Evolutionary conservation across 2,888 invertebrate species (phyloP).

Genomic region (Drosophila mimetica): DNA sequence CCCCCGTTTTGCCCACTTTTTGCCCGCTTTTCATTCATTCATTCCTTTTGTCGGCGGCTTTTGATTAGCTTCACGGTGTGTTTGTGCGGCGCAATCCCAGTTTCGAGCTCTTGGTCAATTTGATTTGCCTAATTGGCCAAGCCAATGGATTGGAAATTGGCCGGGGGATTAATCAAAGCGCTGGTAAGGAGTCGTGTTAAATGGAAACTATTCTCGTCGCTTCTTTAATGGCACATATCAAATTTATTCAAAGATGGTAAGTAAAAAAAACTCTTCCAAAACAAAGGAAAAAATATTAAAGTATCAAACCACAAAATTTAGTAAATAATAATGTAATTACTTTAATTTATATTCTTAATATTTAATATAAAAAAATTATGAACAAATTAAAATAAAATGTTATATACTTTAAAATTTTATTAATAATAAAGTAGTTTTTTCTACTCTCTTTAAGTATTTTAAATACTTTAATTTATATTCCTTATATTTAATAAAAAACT

Average conservation of each 20-base stretch:
- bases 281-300: no score
- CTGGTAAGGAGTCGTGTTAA: neutral
- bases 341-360: no score
- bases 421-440: no score
- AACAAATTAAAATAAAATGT: no score
- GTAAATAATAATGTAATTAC: no score
- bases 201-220: neutral
- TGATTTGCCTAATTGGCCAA: constrained; percentile 44
- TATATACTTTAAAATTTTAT: no score
- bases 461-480: no score
- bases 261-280: no score
- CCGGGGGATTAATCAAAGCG: constrained; percentile 13
- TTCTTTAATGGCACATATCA: neutral
- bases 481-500: no score
- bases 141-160: constrained; percentile 16
- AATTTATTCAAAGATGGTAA: neutral
- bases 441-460: no score
- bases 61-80: constrained; percentile 35
- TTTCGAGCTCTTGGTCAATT: constrained; percentile 36
- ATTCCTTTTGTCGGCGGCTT: constrained; percentile 28
- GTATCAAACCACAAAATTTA: no score
- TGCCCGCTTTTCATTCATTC: constrained; percentile 1
- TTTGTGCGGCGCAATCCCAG: constrained; percentile 20
- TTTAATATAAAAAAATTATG: no score
- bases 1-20: neutral